Conservation (phyloP, 2,888 invertebrate genomes). For the Campopleginae sp. region DNA sequence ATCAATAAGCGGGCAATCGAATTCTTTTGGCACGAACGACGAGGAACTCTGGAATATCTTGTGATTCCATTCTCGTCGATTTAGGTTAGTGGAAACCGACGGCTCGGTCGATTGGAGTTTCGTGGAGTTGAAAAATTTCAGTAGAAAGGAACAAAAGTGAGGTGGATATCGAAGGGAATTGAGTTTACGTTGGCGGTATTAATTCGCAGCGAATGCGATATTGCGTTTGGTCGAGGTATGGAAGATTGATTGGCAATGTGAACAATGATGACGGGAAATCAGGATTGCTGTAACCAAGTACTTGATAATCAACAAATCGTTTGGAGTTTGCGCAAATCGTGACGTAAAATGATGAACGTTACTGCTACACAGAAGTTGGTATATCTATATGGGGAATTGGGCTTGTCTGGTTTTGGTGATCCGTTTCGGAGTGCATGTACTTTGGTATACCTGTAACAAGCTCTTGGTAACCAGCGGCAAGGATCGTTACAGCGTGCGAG, state of each 20-base stretch:
- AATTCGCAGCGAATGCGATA: neutral
- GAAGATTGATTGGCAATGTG: constrained; percentile 16
- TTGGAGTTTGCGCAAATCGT: neutral
- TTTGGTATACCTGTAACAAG: constrained; percentile 43
- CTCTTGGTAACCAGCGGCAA: constrained; percentile 9
- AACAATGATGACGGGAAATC: constrained; percentile 11
- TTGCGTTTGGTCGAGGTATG: neutral
- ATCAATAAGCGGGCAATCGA: neutral
- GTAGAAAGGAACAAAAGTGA: neutral
- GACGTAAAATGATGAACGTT: neutral
- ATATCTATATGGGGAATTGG: neutral
- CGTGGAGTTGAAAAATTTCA: neutral
- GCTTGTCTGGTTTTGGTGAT: constrained; percentile 30
- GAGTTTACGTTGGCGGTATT: neutral
- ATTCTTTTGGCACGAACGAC: neutral
- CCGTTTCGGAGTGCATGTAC: neutral
- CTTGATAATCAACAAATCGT: neutral
- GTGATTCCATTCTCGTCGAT: neutral
- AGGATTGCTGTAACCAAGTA: constrained; percentile 4
- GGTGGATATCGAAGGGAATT: neutral
- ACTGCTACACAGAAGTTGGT: neutral
- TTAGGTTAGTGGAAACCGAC: neutral
- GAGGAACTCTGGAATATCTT: neutral
- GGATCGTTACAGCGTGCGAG: constrained; percentile 6
- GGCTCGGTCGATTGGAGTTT: too few relatives aligned